phyloP scores from a whole-genome alignment of 2,797 vertebrate species.

The Euphonia xanthogaster region DNA sequence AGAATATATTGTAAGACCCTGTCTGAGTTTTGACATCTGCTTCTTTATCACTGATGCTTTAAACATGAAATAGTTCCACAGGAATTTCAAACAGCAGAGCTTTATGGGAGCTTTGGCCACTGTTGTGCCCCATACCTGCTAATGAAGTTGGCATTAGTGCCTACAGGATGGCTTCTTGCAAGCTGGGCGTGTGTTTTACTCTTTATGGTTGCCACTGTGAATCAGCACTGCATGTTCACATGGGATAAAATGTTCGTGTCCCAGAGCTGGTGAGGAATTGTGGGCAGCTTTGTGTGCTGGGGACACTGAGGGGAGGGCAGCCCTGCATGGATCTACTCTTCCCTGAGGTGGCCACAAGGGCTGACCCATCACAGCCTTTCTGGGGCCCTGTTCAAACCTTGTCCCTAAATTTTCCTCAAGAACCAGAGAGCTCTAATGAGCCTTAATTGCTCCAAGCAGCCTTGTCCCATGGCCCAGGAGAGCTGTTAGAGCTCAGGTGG shows the following conservation, averaged over 20 bases:
- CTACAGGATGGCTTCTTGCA: not conserved
- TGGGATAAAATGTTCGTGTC: fast-evolving
- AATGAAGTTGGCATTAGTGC: not conserved
- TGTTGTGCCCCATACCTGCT: not conserved
- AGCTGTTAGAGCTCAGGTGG: not conserved
- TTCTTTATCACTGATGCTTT: not conserved
- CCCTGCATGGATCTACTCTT: fast-evolving
- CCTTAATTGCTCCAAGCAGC: not conserved
- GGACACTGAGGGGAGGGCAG: not conserved
- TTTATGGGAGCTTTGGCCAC: not conserved
- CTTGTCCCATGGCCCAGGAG: not conserved
- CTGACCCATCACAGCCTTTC: not conserved
- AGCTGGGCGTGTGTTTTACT: not conserved
- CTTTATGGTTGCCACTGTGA: not conserved
- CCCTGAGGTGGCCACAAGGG: no score
- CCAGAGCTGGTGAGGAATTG: not conserved
- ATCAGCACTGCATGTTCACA: not conserved
- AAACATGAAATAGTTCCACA: not conserved
- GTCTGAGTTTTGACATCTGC: not conserved
- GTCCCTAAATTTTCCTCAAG: not conserved
- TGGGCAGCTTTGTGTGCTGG: not conserved
- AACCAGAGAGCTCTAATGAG: not conserved
- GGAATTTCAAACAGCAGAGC: not conserved
- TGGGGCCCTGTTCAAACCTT: not conserved
- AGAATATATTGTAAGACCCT: not conserved